A percentile compares a stretch with the other conserved stretches of the same genome.
Evolutionary conservation across 1,140 invertebrate species (phyloP).

Genomic region (Heterodera schachtii): DNA sequence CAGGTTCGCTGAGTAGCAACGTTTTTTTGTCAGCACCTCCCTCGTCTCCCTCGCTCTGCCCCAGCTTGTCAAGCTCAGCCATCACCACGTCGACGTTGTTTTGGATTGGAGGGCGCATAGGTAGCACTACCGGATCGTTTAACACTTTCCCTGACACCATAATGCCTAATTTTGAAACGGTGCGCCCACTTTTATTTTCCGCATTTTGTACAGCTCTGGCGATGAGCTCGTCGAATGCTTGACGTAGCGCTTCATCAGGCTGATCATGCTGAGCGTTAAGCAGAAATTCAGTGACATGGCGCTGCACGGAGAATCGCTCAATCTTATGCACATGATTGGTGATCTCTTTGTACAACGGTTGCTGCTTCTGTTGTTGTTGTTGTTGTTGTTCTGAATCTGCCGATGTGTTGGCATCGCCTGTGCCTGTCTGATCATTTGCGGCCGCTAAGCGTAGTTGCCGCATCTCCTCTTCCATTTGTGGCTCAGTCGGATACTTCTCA

Average conservation of each 20-base stretch:
- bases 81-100: neutral
- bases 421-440: too few species aligned
- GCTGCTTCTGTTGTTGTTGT: too few species aligned
- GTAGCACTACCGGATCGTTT: neutral
- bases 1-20: neutral
- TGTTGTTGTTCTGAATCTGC: too few species aligned
- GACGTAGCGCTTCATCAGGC: neutral
- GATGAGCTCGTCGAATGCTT: neutral
- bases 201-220: neutral
- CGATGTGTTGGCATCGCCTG: too few species aligned
- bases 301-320: neutral
- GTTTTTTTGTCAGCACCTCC: neutral
- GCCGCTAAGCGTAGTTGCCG: too few species aligned
- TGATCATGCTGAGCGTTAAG: neutral
- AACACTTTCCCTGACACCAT: neutral
- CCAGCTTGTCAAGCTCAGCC: neutral
- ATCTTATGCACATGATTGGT: neutral
- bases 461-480: too few species aligned
- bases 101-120: neutral
- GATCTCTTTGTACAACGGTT: too few species aligned
- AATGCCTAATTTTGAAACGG: neutral
- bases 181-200: neutral
- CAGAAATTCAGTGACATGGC: neutral
- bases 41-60: neutral
- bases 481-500: too few species aligned